These are phyloP conservation scores for Aquatica leii DNA, from an alignment of 2,888 invertebrate species.

Conservation along the genomic window DNA sequence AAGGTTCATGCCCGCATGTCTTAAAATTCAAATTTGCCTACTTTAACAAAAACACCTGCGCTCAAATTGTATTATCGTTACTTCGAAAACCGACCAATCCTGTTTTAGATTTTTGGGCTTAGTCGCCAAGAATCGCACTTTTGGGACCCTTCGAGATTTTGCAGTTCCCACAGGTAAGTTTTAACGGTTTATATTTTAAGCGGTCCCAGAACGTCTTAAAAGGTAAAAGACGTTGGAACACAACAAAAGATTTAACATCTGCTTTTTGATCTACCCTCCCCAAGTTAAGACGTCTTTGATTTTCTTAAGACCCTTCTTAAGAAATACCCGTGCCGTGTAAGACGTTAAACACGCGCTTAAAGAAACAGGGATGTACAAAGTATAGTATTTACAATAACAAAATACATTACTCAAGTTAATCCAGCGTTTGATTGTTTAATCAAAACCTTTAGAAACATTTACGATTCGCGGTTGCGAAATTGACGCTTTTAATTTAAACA, in stretches of 20 bases:
- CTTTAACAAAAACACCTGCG: slow-evolving; percentile 28
- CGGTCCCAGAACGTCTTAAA: slow-evolving; percentile 43
- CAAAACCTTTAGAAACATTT: too few relatives aligned
- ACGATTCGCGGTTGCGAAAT: too few relatives aligned
- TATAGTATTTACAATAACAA: background rate
- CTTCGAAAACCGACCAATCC: background rate
- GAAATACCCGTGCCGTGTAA: slow-evolving; percentile 54
- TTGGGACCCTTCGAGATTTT: slow-evolving; percentile 4
- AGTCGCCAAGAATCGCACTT: slow-evolving; percentile 16
- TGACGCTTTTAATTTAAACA: too few relatives aligned
- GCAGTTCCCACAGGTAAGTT: slow-evolving; percentile 25
- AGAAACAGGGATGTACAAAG: slow-evolving; percentile 33
- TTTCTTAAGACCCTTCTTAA: slow-evolving; percentile 46
- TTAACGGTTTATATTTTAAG: slow-evolving; percentile 27
- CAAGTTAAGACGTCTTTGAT: slow-evolving; percentile 48
- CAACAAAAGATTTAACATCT: slow-evolving; percentile 55
- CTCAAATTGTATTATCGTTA: background rate
- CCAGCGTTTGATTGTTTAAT: too few relatives aligned
- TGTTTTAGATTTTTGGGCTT: background rate
- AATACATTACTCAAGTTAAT: too few relatives aligned
- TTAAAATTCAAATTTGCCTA: background rate
- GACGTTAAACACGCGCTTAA: slow-evolving; percentile 53
- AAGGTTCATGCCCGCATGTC: slow-evolving; percentile 57
- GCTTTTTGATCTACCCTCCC: slow-evolving; percentile 59
- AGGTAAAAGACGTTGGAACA: slow-evolving; percentile 54